phyloP scores from a whole-genome alignment of 53 echinoderm and acorn worm genomes.

The Apostichopus leukothele region DNA sequence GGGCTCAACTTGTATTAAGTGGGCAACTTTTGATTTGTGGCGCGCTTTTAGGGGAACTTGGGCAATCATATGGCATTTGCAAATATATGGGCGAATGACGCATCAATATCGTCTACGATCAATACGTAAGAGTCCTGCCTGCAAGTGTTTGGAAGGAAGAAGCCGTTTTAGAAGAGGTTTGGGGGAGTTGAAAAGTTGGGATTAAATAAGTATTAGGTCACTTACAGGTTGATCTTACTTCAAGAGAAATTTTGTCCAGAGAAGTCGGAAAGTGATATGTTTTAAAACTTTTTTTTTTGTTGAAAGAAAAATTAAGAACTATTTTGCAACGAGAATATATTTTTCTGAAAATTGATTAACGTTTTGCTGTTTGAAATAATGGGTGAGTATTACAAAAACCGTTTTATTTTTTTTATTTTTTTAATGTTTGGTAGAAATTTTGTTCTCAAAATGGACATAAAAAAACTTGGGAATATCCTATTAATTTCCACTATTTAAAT shows the following conservation, averaged over 20 bases:
- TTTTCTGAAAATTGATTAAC: background rate
- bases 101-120: constrained; percentile 44
- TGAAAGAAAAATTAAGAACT: background rate
- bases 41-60: constrained; percentile 51
- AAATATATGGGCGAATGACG: constrained; percentile 40
- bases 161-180: background rate
- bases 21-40: constrained; percentile 39
- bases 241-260: background rate
- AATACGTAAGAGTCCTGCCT: constrained; percentile 39
- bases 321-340: background rate
- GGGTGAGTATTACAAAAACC: constrained; percentile 21
- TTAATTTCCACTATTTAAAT: no score
- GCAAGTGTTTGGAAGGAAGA: background rate
- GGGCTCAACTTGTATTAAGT: constrained; percentile 53
- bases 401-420: no score
- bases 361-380: background rate
- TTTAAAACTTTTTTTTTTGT: background rate
- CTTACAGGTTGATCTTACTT: constrained; percentile 4
- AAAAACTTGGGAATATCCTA: no score
- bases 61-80: constrained; percentile 42
- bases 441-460: no score
- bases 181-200: constrained; percentile 33
- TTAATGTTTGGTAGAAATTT: no score
- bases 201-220: constrained; percentile 27
- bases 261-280: constrained; percentile 17